Percentiles rank a stretch among this genome's conserved stretches.
These are phyloP conservation scores for Drosophila trichaetosa DNA, from an alignment of 2,888 invertebrate genomes.

Conservation along the genomic window DNA sequence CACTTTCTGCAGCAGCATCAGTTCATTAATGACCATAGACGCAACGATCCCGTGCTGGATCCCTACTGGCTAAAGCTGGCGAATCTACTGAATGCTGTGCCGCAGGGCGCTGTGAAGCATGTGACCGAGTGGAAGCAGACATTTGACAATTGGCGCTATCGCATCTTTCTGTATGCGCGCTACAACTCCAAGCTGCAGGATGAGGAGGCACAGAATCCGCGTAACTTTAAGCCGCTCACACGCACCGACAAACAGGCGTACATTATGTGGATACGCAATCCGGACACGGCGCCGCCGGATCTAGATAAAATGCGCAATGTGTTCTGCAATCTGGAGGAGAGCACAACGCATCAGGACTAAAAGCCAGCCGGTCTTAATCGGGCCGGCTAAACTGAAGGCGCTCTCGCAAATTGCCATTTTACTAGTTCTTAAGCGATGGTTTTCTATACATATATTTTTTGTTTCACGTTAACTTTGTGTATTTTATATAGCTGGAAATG, in stretches of 20 bases:
- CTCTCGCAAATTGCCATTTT: slow-evolving; percentile 63
- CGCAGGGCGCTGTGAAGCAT: slow-evolving; percentile 81
- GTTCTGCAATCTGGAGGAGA: slow-evolving; percentile 81
- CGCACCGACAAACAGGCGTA: slow-evolving; percentile 82
- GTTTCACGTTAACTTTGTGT: slow-evolving; percentile 60
- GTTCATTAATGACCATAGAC: slow-evolving; percentile 80
- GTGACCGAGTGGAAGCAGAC: slow-evolving; percentile 82
- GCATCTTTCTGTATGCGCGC: slow-evolving; percentile 81
- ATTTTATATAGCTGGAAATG: slow-evolving; percentile 54
- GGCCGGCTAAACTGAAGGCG: slow-evolving; percentile 31
- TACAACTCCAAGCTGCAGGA: slow-evolving; percentile 82
- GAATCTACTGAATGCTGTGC: slow-evolving; percentile 81
- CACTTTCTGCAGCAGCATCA: slow-evolving; percentile 82
- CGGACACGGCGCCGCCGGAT: slow-evolving; percentile 82
- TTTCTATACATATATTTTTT: slow-evolving; percentile 30
- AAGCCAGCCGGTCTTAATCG: slow-evolving; percentile 29
- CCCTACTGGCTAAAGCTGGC: slow-evolving; percentile 81
- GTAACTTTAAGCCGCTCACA: slow-evolving; percentile 82
- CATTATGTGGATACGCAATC: slow-evolving; percentile 82
- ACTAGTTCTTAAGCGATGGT: slow-evolving; percentile 48
- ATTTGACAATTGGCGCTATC: slow-evolving; percentile 83
- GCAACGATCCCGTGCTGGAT: slow-evolving; percentile 80
- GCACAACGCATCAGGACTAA: slow-evolving; percentile 75
- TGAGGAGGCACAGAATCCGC: slow-evolving; percentile 80
- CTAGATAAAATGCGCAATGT: slow-evolving; percentile 83